phyloP scores from a whole-genome alignment of 2,113 vertebrate species.

The Theristicus caerulescens region DNA sequence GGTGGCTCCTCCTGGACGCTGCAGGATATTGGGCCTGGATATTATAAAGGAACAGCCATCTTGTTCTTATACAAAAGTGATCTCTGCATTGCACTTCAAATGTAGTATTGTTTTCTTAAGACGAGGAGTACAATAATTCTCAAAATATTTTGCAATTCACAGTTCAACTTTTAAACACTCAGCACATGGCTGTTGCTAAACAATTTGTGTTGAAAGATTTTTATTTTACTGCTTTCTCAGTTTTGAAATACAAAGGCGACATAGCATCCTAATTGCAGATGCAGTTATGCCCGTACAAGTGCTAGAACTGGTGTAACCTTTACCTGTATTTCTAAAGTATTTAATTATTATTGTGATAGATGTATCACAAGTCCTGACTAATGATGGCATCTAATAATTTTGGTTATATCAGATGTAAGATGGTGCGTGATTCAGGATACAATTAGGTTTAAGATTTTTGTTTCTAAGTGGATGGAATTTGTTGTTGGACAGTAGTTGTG shows the following conservation, averaged over 20 bases:
- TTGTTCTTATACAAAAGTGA: neutral
- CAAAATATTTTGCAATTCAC: neutral
- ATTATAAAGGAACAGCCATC: neutral
- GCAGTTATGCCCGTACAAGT: neutral
- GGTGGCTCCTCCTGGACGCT: neutral
- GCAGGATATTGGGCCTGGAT: neutral
- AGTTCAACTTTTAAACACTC: neutral
- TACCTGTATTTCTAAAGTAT: neutral
- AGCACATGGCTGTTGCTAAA: neutral
- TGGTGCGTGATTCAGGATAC: neutral
- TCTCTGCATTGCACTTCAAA: neutral
- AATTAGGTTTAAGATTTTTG: neutral
- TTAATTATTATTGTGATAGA: neutral
- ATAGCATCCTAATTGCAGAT: neutral
- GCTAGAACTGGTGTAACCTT: neutral
- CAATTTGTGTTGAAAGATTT: neutral
- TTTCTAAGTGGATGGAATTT: neutral
- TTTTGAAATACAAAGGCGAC: neutral
- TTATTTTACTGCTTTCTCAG: neutral
- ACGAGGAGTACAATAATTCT: neutral
- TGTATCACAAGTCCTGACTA: neutral
- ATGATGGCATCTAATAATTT: neutral
- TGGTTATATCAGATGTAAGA: neutral
- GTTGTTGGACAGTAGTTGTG: neutral
- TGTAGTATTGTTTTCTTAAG: neutral